Evolutionary conservation across 2,113 vertebrate genomes (phyloP).

Genomic region (Oxyruncus cristatus): DNA sequence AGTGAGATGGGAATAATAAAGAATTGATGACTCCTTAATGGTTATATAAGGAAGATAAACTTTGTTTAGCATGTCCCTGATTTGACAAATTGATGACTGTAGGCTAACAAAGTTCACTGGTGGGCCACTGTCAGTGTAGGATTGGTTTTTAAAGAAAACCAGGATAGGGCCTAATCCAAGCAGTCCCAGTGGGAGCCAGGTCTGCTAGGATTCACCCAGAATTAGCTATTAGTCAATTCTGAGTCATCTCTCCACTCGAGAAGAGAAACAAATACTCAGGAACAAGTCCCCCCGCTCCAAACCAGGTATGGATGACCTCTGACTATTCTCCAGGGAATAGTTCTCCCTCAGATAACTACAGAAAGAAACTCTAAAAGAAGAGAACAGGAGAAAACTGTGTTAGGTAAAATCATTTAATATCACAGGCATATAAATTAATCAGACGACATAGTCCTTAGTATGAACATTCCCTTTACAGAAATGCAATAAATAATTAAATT

Average conservation of each 20-base stretch:
- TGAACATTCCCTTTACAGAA: slow-evolving; percentile 62
- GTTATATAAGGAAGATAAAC: background rate
- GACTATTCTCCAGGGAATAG: background rate
- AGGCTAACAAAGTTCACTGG: background rate
- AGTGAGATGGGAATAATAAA: background rate
- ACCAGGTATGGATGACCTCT: background rate
- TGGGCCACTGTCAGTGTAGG: background rate
- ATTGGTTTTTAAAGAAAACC: background rate
- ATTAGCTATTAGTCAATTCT: background rate
- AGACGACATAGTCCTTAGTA: slow-evolving; percentile 45
- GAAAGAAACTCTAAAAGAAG: background rate
- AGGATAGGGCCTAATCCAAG: background rate
- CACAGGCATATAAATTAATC: slow-evolving; percentile 72
- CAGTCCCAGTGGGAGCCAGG: background rate
- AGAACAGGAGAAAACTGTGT: background rate
- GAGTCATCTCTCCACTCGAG: background rate
- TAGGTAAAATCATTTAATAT: slow-evolving; percentile 69
- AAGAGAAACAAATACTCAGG: background rate
- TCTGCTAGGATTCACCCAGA: background rate
- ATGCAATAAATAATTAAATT: slow-evolving; percentile 84
- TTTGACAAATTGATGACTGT: background rate
- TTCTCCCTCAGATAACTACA: background rate
- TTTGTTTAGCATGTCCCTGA: background rate
- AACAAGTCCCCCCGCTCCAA: background rate
- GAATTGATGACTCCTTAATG: rapidly evolving